These are phyloP conservation scores for Tretioscincus oriximinensis DNA, from an alignment of 2,113 vertebrate species.

Conservation along the genomic window DNA sequence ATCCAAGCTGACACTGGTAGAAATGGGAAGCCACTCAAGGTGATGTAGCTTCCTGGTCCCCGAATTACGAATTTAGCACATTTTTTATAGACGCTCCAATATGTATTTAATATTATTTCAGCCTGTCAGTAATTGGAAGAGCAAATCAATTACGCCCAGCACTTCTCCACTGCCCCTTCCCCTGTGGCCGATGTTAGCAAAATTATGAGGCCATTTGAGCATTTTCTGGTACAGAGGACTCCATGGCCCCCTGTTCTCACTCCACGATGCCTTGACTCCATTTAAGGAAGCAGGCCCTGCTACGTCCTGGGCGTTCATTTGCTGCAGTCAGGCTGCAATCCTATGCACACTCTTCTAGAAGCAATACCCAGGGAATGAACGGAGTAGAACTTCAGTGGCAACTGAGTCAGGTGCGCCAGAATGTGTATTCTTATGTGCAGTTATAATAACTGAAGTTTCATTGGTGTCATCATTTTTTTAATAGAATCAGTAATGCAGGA, in stretches of 20 bases:
- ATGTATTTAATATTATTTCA: neutral
- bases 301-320: neutral
- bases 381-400: neutral
- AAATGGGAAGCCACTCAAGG: neutral
- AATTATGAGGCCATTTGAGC: neutral
- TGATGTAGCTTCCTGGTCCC: neutral
- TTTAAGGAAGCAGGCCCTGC: neutral
- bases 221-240: neutral
- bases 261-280: neutral
- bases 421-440: slow-evolving; percentile 20
- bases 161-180: no score
- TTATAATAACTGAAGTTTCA: slow-evolving; percentile 9
- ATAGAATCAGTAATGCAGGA: neutral
- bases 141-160: neutral
- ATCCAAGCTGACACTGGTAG: neutral
- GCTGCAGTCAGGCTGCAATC: slow-evolving; percentile 9
- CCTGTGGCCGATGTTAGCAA: neutral
- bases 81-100: slow-evolving; percentile 32
- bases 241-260: slow-evolving; percentile 1
- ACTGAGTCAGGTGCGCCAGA: neutral
- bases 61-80: slow-evolving; percentile 34
- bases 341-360: neutral
- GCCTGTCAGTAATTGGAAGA: neutral
- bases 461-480: neutral
- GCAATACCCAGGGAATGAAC: neutral